A percentile compares a stretch with the other conserved stretches of the same genome.
Evolutionary conservation across 2,113 vertebrate genomes (phyloP).

Genomic region (Anoura caudifer): DNA sequence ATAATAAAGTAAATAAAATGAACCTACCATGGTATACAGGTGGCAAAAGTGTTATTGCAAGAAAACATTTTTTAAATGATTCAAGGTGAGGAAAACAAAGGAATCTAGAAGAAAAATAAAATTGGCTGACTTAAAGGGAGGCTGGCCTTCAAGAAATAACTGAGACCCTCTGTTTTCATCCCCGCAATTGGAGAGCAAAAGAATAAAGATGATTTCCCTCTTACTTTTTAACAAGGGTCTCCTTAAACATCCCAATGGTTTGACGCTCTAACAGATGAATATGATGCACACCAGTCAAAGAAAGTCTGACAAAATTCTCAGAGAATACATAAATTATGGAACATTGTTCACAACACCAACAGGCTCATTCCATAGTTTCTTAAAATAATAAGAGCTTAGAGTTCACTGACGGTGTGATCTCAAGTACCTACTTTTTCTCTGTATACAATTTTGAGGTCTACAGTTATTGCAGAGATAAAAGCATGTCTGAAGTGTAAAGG

Average conservation of each 20-base stretch:
- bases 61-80: conserved; percentile 11
- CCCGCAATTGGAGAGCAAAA: neutral
- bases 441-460: neutral
- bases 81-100: neutral
- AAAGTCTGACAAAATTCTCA: conserved; percentile 4
- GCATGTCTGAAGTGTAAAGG: neutral
- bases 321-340: neutral
- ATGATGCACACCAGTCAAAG: neutral
- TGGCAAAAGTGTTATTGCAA: neutral
- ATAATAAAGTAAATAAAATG: conserved; percentile 11
- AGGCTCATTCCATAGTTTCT: neutral
- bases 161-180: neutral
- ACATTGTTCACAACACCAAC: neutral
- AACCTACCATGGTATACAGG: neutral
- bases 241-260: neutral
- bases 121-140: neutral
- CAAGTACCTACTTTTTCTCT: neutral
- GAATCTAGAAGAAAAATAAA: neutral
- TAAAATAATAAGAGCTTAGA: neutral
- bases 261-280: neutral
- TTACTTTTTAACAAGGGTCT: neutral
- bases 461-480: neutral
- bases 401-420: neutral
- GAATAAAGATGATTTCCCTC: neutral
- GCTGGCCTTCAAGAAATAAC: neutral